Conservation (phyloP, 2,888 invertebrate species). For the Endotricha flammealis region DNA sequence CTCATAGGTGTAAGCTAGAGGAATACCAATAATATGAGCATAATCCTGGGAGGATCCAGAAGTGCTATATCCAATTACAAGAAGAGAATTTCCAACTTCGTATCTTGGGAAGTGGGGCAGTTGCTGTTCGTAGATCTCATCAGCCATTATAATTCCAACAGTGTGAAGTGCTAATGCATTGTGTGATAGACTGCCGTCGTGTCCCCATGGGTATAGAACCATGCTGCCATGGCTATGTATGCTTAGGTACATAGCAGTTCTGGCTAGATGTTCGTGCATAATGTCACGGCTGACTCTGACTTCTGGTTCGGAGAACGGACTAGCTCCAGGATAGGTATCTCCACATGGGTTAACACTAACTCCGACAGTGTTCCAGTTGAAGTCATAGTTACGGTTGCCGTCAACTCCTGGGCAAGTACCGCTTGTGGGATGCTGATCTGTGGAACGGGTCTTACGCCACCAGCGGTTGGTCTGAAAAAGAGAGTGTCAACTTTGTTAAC, state of each 20-base stretch:
- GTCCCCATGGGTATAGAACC: conserved; percentile 84
- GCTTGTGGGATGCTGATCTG: conserved; percentile 38
- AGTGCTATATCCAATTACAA: conserved; percentile 73
- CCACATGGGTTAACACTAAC: conserved; percentile 74
- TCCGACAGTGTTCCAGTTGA: conserved; percentile 82
- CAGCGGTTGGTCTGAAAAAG: conserved; percentile 56
- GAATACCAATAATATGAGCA: conserved; percentile 74
- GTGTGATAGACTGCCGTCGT: conserved; percentile 65
- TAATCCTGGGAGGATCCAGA: conserved; percentile 83
- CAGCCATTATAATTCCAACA: conserved; percentile 54
- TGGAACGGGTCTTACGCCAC: conserved; percentile 84
- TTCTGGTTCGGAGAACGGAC: conserved; percentile 83
- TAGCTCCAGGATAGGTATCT: conserved; percentile 79
- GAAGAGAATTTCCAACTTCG: conserved; percentile 69
- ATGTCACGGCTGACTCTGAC: conserved; percentile 77
- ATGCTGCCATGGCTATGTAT: conserved; percentile 88
- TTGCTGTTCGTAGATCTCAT: conserved; percentile 48
- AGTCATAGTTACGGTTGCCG: conserved; percentile 86
- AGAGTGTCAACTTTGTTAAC: no score
- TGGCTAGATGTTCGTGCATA: conserved; percentile 61
- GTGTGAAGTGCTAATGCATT: conserved; percentile 62
- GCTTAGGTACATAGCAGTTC: conserved; percentile 82
- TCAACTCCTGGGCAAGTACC: conserved; percentile 82
- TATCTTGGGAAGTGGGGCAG: conserved; percentile 60
- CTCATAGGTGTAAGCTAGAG: conserved; percentile 51